Percentiles rank a stretch among this genome's conserved stretches.
These are phyloP conservation scores for Nansenia antarctica DNA, from an alignment of 2,113 vertebrate species.

Conservation along the genomic window DNA sequence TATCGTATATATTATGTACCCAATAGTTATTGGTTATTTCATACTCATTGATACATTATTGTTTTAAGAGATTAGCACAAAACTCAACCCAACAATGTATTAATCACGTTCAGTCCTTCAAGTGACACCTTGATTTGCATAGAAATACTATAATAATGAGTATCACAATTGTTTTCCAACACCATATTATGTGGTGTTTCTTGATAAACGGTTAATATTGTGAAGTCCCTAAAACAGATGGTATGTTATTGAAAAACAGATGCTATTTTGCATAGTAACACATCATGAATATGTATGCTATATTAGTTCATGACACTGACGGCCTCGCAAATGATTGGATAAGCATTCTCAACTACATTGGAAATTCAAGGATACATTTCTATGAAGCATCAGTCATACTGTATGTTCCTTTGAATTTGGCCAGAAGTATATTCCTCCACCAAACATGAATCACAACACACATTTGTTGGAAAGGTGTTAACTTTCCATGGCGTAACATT, in stretches of 20 bases:
- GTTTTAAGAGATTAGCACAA: background rate
- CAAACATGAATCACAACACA: background rate
- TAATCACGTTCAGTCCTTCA: too few relatives aligned
- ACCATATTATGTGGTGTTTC: conserved; percentile 20
- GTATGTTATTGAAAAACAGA: conserved; percentile 72
- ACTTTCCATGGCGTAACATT: too few relatives aligned
- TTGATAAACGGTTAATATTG: conserved; percentile 51
- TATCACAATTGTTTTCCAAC: conserved; percentile 14
- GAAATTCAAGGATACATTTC: conserved; percentile 7
- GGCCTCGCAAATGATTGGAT: conserved; percentile 48
- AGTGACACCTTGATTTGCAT: background rate
- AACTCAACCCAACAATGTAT: background rate
- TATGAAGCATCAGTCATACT: background rate
- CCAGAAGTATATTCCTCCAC: background rate
- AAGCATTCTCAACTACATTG: conserved; percentile 21
- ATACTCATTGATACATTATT: background rate
- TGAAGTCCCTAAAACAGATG: conserved; percentile 72
- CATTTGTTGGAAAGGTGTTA: background rate
- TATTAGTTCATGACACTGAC: conserved; percentile 69
- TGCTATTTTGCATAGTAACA: conserved; percentile 75
- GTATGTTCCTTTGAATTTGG: background rate
- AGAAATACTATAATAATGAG: conserved; percentile 7
- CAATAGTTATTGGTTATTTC: too few relatives aligned
- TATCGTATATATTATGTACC: too few relatives aligned
- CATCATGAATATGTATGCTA: conserved; percentile 74